phyloP scores from a whole-genome alignment of 1,140 invertebrate species.

The Campoletis sonorensis region DNA sequence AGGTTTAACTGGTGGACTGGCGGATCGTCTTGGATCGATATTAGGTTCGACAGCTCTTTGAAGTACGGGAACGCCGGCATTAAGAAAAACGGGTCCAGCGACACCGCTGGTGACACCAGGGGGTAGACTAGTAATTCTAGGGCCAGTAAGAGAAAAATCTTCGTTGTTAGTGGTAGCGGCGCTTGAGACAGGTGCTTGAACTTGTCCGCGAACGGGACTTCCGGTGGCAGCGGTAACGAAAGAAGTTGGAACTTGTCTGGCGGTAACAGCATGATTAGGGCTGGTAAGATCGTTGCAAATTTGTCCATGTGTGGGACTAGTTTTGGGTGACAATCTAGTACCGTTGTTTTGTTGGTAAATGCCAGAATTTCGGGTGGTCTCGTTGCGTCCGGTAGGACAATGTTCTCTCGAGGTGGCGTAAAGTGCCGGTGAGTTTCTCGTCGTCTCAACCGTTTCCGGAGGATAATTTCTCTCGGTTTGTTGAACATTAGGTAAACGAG shows the following conservation, averaged over 20 bases:
- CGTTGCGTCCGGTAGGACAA: slow-evolving; percentile 13
- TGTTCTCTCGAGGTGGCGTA: slow-evolving; percentile 30
- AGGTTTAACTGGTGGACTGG: slow-evolving; percentile 70
- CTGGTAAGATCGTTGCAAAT: slow-evolving; percentile 50
- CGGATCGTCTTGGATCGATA: slow-evolving; percentile 59
- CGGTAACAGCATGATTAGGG: slow-evolving; percentile 54
- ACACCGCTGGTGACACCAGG: slow-evolving; percentile 75
- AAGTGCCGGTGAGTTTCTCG: slow-evolving; percentile 52
- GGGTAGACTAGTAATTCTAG: slow-evolving; percentile 72
- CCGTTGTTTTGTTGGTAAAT: slow-evolving; percentile 47
- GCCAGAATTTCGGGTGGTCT: not conserved
- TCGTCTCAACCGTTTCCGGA: slow-evolving; percentile 57
- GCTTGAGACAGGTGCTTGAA: slow-evolving; percentile 69
- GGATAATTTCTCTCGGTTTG: slow-evolving; percentile 61
- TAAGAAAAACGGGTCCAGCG: slow-evolving; percentile 72
- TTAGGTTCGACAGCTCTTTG: slow-evolving; percentile 66
- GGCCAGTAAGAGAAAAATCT: slow-evolving; percentile 58
- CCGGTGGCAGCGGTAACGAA: slow-evolving; percentile 46
- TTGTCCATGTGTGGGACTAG: slow-evolving; percentile 60
- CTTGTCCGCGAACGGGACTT: slow-evolving; percentile 64
- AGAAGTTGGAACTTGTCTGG: slow-evolving; percentile 55
- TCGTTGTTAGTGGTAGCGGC: slow-evolving; percentile 58
- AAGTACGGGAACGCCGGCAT: slow-evolving; percentile 67
- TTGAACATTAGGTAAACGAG: slow-evolving; percentile 51
- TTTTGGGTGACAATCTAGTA: slow-evolving; percentile 58